Evolutionary conservation across 2,888 invertebrate genomes (phyloP), one percentile per base, ranked within the genome.

Genomic region (Barypeithes pellucidus): DNA sequence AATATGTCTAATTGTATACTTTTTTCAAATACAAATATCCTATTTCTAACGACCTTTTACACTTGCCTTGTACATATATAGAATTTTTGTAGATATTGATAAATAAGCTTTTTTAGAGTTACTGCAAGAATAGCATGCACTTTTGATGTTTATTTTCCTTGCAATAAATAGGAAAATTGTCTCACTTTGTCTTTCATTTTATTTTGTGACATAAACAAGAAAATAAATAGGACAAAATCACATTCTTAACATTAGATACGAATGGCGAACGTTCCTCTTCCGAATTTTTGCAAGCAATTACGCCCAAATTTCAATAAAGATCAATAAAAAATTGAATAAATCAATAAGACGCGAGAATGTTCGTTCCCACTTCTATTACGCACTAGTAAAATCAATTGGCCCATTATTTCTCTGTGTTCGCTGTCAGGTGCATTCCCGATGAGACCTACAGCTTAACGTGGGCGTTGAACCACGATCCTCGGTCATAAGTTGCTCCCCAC

Each of bases 171-270:
- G 54, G 54, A 59, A 45, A 59, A 20, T 67, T 57, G 22, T 67
- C 67, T 67, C 67, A 67, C 67, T 59, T 14, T 59, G 67, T 67
- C 67, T 67, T 67, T 67, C 67, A 67, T 59, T 67, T 67, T 54
- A 22, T 33, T 59, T 43, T 50, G 12, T 63, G 14, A 12, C 29
- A 36, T 12, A 47, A 62, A n/a, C n/a, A 52, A 7, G 24, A 8
- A 16, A 24, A 7, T 3, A 50, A 50, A 20, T 50, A 50, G 8
- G 16, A n/a, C 16, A 16, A 12, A 43, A 0, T n/a, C 5, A 22
- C 2, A 7, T 14, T 52, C 7, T 1, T 24, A n/a, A n/a, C 22
- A 18, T 22, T 12, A 22, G 50, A 24, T 50, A 52, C 12, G 24
- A 52, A 52, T 24, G 24, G 7, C 9, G 9, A 2, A 29, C 29